Evolutionary conservation across 1,140 invertebrate genomes (phyloP).

Genomic region (Drosophila sucinea): DNA sequence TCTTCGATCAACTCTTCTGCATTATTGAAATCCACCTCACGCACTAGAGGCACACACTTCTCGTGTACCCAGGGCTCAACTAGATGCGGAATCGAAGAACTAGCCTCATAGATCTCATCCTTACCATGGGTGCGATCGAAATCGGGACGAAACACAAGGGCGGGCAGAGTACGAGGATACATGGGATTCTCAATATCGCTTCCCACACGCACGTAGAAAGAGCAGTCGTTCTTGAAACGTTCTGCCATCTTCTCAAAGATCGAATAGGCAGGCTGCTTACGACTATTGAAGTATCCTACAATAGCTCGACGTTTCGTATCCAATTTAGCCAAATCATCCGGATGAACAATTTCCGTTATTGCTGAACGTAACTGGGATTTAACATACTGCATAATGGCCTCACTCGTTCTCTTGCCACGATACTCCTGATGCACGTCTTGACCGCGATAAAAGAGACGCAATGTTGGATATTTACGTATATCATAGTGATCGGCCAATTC

Average conservation of each 20-base stretch:
- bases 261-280: background rate
- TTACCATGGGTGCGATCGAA: slow-evolving; percentile 30
- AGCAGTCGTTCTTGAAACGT: slow-evolving; percentile 55
- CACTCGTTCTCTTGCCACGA: slow-evolving; percentile 46
- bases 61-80: slow-evolving; percentile 43
- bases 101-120: slow-evolving; percentile 27
- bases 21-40: slow-evolving; percentile 48
- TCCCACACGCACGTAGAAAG: slow-evolving; percentile 48
- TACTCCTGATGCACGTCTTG: slow-evolving; percentile 41
- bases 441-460: slow-evolving; percentile 42
- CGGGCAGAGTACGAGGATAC: slow-evolving; percentile 29
- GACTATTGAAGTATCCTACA: slow-evolving; percentile 42
- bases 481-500: slow-evolving; percentile 21
- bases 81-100: background rate
- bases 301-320: slow-evolving; percentile 38
- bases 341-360: slow-evolving; percentile 22
- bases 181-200: background rate
- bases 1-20: slow-evolving; percentile 66
- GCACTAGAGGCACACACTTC: slow-evolving; percentile 52
- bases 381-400: slow-evolving; percentile 45
- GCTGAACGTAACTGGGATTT: slow-evolving; percentile 25
- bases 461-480: slow-evolving; percentile 58
- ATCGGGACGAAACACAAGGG: slow-evolving; percentile 50
- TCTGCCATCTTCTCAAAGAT: slow-evolving; percentile 37
- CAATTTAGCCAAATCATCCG: slow-evolving; percentile 27